Conservation (phyloP, 2,113 vertebrate species). For the Lepus timidus region DNA sequence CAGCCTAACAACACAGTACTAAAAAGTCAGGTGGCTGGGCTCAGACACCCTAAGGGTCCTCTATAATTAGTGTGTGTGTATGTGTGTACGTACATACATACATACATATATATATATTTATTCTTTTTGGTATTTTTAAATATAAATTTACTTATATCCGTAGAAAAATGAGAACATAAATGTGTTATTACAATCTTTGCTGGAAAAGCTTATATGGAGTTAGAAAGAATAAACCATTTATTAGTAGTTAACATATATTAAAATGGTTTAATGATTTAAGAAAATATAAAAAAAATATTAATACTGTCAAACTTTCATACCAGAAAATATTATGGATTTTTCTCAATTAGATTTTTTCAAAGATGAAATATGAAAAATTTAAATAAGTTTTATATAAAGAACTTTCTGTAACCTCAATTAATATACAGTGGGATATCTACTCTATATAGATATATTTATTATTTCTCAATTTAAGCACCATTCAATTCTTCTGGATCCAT, state of each 20-base stretch:
- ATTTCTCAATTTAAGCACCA: slow-evolving; percentile 90
- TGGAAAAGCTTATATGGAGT: slow-evolving; percentile 89
- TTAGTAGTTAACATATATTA: slow-evolving; percentile 96
- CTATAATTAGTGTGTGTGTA: slow-evolving; percentile 59
- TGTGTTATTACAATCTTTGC: slow-evolving; percentile 93
- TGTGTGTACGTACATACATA: slow-evolving; percentile 1
- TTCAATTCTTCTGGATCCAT: slow-evolving; percentile 91
- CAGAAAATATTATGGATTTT: slow-evolving; percentile 97
- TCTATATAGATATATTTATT: slow-evolving; percentile 87
- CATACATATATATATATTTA: slow-evolving; percentile 81
- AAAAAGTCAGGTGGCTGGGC: slow-evolving; percentile 87
- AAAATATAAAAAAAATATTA: slow-evolving; percentile 99
- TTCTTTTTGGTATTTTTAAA: slow-evolving; percentile 95
- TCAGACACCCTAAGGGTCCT: slow-evolving; percentile 86
- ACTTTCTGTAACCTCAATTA: slow-evolving; percentile 89
- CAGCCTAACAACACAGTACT: slow-evolving; percentile 92
- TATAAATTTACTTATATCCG: slow-evolving; percentile 93
- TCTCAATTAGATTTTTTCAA: slow-evolving; percentile 91
- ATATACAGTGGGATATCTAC: slow-evolving; percentile 89
- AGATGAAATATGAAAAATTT: slow-evolving; percentile 93
- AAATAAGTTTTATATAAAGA: slow-evolving; percentile 94
- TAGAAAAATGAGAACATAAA: slow-evolving; percentile 92
- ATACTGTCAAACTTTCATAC: slow-evolving; percentile 99
- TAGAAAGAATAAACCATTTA: slow-evolving; percentile 91
- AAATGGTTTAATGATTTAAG: slow-evolving; percentile 98